phyloP scores from a whole-genome alignment of 2,888 invertebrate species.

The Ectemnius cavifrons region DNA sequence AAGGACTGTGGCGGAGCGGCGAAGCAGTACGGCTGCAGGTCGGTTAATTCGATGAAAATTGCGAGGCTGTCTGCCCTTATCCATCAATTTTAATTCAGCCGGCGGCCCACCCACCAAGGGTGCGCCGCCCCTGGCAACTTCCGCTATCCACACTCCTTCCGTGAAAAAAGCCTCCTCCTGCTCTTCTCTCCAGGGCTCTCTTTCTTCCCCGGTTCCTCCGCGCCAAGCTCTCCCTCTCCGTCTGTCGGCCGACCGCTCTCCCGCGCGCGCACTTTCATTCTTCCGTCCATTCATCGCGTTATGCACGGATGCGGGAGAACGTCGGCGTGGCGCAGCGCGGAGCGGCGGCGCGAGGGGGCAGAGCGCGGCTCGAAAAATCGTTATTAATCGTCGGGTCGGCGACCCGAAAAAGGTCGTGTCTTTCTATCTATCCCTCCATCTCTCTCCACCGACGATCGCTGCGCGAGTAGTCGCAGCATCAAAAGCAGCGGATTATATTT shows the following conservation, averaged over 20 bases:
- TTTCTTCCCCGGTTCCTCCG: neutral
- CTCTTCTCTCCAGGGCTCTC: conserved; percentile 9
- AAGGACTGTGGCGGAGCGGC: conserved; percentile 29
- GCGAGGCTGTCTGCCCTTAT: conserved; percentile 57
- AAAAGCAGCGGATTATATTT: conserved; percentile 65
- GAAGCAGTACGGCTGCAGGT: conserved; percentile 38
- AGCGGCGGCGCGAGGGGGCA: conserved; percentile 20
- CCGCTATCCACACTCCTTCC: conserved; percentile 56
- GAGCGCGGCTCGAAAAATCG: conserved; percentile 57
- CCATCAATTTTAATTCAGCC: conserved; percentile 62
- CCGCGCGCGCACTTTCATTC: conserved; percentile 33
- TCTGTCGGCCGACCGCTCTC: neutral
- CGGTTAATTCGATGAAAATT: conserved; percentile 61
- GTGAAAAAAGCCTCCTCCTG: conserved; percentile 44
- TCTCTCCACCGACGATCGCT: conserved; percentile 28
- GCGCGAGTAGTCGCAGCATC: conserved; percentile 44
- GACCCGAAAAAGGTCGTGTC: conserved; percentile 50
- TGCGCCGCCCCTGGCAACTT: conserved; percentile 61
- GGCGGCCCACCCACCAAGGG: conserved; percentile 58
- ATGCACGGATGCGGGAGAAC: conserved; percentile 46
- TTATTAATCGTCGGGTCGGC: conserved; percentile 64
- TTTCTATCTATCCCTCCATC: conserved; percentile 17
- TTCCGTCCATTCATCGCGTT: conserved; percentile 43
- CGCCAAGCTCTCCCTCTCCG: conserved; percentile 3
- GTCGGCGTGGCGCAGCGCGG: neutral